Evolutionary conservation across 2,797 vertebrate genomes (phyloP).

Genomic region (Gouania willdenowi): DNA sequence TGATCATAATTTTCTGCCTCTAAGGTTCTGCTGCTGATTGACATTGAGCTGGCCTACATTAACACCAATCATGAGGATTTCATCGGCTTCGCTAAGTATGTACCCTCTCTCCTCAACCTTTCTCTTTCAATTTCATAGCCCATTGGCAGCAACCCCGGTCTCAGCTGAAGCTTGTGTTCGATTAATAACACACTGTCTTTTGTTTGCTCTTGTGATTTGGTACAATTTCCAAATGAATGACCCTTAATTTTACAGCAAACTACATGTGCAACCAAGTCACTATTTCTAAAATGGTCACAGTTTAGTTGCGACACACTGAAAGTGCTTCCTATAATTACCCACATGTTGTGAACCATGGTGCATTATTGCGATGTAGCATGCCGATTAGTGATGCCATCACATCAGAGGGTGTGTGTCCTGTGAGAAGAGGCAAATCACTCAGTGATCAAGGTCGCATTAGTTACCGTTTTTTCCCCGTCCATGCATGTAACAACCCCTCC

Average conservation of each 20-base stretch:
- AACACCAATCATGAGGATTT: slow-evolving; percentile 99
- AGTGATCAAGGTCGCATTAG: slow-evolving; percentile 11
- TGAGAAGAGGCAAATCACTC: neutral
- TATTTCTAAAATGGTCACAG: neutral
- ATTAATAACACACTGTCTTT: slow-evolving; percentile 20
- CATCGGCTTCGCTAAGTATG: slow-evolving; percentile 98
- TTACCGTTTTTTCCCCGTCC: neutral
- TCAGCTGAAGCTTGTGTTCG: neutral
- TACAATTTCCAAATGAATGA: neutral
- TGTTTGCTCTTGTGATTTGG: slow-evolving; percentile 1
- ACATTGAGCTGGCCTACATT: slow-evolving; percentile 96
- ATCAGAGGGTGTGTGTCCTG: slow-evolving; percentile 23
- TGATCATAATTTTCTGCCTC: slow-evolving; percentile 41
- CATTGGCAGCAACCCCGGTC: slow-evolving; percentile 2
- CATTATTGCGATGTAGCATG: slow-evolving; percentile 25
- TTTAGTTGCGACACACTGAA: slow-evolving; percentile 4
- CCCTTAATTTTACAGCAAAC: neutral
- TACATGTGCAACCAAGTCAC: neutral
- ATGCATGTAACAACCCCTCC: slow-evolving; percentile 34
- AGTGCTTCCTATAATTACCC: slow-evolving; percentile 9
- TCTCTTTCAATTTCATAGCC: slow-evolving; percentile 26
- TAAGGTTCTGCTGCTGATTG: slow-evolving; percentile 92
- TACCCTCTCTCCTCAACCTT: no score
- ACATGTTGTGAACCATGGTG: slow-evolving; percentile 16
- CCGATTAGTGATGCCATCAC: slow-evolving; percentile 21